Evolutionary conservation across 1,140 invertebrate species (phyloP).

Genomic region (Drosophila fuyamai): DNA sequence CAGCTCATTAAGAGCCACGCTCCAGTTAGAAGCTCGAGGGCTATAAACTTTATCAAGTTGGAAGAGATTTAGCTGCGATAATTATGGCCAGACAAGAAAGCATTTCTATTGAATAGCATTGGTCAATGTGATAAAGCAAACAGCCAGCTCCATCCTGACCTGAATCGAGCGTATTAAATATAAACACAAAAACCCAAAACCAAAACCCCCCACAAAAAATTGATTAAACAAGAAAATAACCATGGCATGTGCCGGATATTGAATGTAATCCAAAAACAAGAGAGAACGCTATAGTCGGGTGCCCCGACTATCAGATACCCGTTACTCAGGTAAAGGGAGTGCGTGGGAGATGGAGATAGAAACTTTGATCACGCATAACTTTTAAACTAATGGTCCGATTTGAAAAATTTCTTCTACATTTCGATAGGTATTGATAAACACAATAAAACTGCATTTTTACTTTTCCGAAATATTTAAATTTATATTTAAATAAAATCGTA

Average conservation of each 20-base stretch:
- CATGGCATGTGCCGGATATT: slow-evolving; percentile 38
- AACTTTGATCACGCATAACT: no score
- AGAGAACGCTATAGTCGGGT: no score
- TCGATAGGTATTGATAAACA: no score
- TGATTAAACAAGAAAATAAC: slow-evolving; percentile 23
- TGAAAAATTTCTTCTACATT: no score
- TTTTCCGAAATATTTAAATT: no score
- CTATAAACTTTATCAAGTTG: slow-evolving; percentile 46
- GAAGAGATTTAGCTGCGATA: slow-evolving; percentile 29
- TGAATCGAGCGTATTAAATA: background rate
- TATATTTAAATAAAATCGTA: no score
- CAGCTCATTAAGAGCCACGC: slow-evolving; percentile 67
- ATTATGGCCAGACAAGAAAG: slow-evolving; percentile 40
- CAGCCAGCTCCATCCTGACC: slow-evolving; percentile 13
- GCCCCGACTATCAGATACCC: no score
- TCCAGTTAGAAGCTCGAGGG: slow-evolving; percentile 59
- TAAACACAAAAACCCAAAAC: slow-evolving; percentile 2
- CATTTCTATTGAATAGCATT: slow-evolving; percentile 47
- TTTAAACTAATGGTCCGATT: no score
- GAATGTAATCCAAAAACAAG: slow-evolving; percentile 30
- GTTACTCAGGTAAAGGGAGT: no score
- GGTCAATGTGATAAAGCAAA: slow-evolving; percentile 11
- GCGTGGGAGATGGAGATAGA: no score
- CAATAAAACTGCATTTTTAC: no score
- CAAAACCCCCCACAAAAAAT: slow-evolving; percentile 1